These are phyloP conservation scores for Sebastes schlegelii DNA, from an alignment of 2,113 vertebrate species.

Conservation along the genomic window DNA sequence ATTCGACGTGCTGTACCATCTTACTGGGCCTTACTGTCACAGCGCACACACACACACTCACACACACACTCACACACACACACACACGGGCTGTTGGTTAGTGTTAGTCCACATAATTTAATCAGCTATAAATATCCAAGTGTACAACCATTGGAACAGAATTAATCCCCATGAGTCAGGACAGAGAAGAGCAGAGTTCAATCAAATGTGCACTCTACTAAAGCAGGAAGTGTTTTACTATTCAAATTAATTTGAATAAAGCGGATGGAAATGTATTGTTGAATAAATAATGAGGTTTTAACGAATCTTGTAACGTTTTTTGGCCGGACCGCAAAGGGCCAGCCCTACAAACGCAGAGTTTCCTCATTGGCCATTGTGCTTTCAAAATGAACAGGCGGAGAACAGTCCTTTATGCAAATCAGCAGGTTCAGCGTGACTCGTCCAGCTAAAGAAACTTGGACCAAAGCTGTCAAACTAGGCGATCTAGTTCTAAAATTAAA, in stretches of 20 bases:
- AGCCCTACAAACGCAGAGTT: too few relatives aligned
- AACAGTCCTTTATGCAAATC: too few relatives aligned
- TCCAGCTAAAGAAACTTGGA: too few relatives aligned
- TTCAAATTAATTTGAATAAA: background rate
- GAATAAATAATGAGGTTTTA: background rate
- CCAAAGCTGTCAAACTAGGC: too few relatives aligned
- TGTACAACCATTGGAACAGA: slow-evolving; percentile 41
- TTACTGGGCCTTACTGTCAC: background rate
- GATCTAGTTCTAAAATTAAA: too few relatives aligned
- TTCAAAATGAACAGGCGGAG: too few relatives aligned
- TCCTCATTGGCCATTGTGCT: too few relatives aligned
- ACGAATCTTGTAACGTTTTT: too few relatives aligned
- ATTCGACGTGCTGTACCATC: background rate
- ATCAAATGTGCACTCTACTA: background rate
- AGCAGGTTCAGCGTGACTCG: too few relatives aligned
- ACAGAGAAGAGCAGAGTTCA: slow-evolving; percentile 1
- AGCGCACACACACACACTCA: background rate
- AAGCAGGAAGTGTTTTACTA: background rate
- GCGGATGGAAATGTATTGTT: background rate
- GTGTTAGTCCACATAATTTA: slow-evolving; percentile 62
- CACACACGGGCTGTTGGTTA: background rate
- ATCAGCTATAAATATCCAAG: slow-evolving; percentile 77
- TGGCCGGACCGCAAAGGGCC: too few relatives aligned
- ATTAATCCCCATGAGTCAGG: slow-evolving; percentile 67
- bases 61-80: slow-evolving; percentile 6